These are phyloP conservation scores for Phaethon lepturus DNA, from an alignment of 2,113 vertebrate genomes.

Conservation along the genomic window DNA sequence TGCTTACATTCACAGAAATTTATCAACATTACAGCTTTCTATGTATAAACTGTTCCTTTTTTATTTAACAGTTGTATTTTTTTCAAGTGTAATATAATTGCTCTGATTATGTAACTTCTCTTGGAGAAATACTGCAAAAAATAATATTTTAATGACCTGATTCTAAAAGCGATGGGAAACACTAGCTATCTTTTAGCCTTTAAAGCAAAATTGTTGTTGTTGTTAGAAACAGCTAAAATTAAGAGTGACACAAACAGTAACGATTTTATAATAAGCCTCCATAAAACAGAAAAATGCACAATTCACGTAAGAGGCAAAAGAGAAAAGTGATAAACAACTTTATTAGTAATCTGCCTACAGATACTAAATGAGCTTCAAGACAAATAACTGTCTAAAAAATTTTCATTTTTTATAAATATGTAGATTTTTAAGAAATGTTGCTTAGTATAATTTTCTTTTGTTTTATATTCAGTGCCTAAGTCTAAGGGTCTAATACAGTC, in stretches of 20 bases:
- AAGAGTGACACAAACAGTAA: neutral
- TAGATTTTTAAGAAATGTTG: neutral
- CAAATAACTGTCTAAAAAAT: neutral
- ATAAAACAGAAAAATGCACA: neutral
- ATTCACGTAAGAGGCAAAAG: neutral
- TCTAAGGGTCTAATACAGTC: neutral
- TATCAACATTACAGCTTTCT: neutral
- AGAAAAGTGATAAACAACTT: neutral
- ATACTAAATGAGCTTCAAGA: neutral
- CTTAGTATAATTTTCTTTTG: neutral
- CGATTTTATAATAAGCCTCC: neutral
- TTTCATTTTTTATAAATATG: neutral
- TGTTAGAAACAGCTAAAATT: neutral
- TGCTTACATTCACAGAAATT: neutral
- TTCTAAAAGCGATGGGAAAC: neutral
- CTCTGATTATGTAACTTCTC: neutral
- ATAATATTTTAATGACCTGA: neutral
- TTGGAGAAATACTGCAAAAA: neutral
- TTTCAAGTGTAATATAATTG: neutral
- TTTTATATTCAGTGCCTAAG: neutral
- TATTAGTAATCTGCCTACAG: neutral
- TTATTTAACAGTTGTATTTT: neutral
- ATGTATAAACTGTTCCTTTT: neutral
- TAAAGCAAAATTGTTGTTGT: neutral
- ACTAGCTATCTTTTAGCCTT: neutral